Base-by-base conservation (phyloP, 2,113 vertebrate genomes). In the Eublepharis macularius region DNA sequence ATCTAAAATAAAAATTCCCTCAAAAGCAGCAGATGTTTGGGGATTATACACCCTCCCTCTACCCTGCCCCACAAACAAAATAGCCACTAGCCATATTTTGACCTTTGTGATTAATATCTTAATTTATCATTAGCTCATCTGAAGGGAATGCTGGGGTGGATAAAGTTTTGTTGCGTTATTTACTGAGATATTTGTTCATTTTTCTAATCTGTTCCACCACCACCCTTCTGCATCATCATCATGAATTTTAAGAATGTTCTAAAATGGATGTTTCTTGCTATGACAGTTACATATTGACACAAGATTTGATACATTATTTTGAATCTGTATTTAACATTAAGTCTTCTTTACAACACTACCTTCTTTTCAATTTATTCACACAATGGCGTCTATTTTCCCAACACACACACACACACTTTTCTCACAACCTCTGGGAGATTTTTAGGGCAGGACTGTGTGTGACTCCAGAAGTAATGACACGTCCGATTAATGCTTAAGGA, bases 21-120 rank as follows among this genome's bases (percentile, higher is more conserved):
- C 74, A 69, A 19, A 81, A 68, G 83, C 83, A 77, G 49, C 83
- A 85, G 83, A 60, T 82, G 49, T 43, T 85, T 70, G 36, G 77
- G 76, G 83, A 79, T 79, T 85, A 78, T 43, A 54, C 51, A 41
- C 26, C 65, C 41, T 34, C 34, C 63, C 26, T 13, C 43, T 76
- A 29, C 47, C 39, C 47, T 13, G 16, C 45, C 47, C 34, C 19
- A 54, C 10, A 26, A 66, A 34, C 47, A 54, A 68, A 81, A 76
- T 41, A 19, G 70, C 79, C 16, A 66, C 47, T 3, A 43, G 4
- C 17, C 72, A 76, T 36, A 86, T 75, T 45, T 57, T 36, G 9
- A 60, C 32, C 39, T n/a, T 76, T 60, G 19, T 45, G 60, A 69
- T 81, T 84, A 70, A 77, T 69, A n/a, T 65, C 39, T 75, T 75